Conservation (phyloP, 1,140 invertebrate species). For the Drosophila asahinai region DNA sequence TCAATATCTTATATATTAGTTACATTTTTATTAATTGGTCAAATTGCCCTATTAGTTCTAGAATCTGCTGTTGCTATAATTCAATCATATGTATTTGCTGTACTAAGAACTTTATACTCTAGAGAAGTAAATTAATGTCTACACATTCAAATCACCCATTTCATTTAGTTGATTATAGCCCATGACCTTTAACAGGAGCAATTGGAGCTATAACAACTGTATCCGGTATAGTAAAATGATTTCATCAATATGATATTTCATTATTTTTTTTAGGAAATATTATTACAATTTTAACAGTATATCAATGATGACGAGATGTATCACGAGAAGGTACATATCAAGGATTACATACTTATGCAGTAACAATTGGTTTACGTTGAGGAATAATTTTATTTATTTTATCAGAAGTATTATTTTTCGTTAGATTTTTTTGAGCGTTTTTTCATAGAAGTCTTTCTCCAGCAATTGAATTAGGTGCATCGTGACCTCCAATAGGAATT, state of each 20-base stretch:
- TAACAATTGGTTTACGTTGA: constrained; percentile 84
- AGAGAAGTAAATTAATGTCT: constrained; percentile 86
- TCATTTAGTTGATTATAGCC: constrained; percentile 87
- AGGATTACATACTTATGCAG: constrained; percentile 85
- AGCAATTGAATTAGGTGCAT: constrained; percentile 87
- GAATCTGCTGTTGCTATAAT: constrained; percentile 86
- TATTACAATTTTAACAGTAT: constrained; percentile 85
- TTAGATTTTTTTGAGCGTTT: constrained; percentile 83
- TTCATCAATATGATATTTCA: constrained; percentile 85
- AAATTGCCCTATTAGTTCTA: constrained; percentile 86
- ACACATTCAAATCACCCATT: constrained; percentile 85
- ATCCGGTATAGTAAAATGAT: constrained; percentile 71
- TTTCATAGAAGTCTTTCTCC: constrained; percentile 88
- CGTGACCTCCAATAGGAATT: constrained; percentile 87
- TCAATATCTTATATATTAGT: constrained; percentile 73
- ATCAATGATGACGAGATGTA: constrained; percentile 89
- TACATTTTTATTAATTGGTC: constrained; percentile 84
- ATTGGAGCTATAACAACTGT: constrained; percentile 57
- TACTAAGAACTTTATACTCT: constrained; percentile 86
- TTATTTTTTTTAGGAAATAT: constrained; percentile 85
- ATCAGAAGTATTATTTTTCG: constrained; percentile 54
- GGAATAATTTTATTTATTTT: constrained; percentile 63
- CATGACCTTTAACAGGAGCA: constrained; percentile 48
- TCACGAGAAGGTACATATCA: constrained; percentile 87
- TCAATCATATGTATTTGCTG: constrained; percentile 87